These are phyloP conservation scores for Spizaetus ornatus DNA, from an alignment of 2,113 vertebrate genomes.

Conservation along the genomic window DNA sequence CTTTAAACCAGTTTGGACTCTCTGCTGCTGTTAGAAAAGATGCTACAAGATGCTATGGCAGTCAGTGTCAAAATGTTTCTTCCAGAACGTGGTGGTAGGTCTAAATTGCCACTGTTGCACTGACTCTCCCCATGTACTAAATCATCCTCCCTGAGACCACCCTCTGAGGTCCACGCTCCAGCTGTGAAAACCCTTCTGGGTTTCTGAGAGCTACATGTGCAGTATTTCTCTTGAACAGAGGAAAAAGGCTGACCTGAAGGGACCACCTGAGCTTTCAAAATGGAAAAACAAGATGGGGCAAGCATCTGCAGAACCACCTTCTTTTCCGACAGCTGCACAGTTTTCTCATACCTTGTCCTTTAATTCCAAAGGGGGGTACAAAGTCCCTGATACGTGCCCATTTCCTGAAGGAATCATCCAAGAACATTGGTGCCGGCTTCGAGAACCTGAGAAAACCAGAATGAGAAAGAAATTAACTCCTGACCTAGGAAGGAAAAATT, in stretches of 20 bases:
- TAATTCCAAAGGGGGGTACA: constrained; percentile 84
- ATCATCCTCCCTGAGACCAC: neutral
- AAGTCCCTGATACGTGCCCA: constrained; percentile 82
- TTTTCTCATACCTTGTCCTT: constrained; percentile 81
- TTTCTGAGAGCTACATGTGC: neutral
- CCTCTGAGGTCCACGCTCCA: accelerated
- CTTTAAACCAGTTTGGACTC: neutral
- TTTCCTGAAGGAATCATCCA: constrained; percentile 81
- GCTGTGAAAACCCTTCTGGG: neutral
- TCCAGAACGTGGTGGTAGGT: neutral
- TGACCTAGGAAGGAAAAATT: neutral
- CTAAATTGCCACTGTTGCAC: neutral
- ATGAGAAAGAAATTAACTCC: constrained; percentile 11
- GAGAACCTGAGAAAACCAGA: constrained; percentile 77
- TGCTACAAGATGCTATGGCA: neutral
- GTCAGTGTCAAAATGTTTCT: neutral
- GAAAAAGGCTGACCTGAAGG: neutral
- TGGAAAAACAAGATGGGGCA: neutral
- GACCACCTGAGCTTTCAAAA: neutral
- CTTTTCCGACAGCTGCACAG: neutral
- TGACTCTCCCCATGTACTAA: neutral
- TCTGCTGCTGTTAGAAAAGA: neutral
- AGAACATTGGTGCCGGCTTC: constrained; percentile 83
- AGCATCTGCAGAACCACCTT: neutral
- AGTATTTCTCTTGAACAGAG: neutral